These are phyloP conservation scores for Tetragonisca angustula DNA, from an alignment of 2,888 invertebrate genomes.

Conservation along the genomic window DNA sequence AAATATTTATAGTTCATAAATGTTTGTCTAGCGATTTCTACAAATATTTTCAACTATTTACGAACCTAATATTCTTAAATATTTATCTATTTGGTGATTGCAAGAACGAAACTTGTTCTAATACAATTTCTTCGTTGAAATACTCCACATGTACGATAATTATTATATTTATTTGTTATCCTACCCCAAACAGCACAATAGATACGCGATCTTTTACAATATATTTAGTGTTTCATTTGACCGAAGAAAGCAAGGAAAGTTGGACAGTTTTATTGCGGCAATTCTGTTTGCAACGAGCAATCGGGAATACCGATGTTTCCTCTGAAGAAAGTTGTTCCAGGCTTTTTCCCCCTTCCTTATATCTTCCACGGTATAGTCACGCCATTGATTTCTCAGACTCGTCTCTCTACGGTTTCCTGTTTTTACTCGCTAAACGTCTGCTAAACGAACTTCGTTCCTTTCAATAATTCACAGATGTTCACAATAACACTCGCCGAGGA, in stretches of 20 bases:
- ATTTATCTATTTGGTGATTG: neutral
- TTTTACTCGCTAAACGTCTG: neutral
- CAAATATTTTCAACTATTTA: neutral
- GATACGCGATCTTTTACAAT: too few relatives aligned
- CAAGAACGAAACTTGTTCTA: neutral
- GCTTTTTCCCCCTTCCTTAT: neutral
- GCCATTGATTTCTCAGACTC: neutral
- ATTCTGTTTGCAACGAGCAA: conserved; percentile 30
- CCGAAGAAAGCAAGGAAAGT: neutral
- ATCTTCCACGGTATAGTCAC: neutral
- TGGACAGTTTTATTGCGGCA: conserved; percentile 4
- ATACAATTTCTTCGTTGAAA: neutral
- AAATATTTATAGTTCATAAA: neutral
- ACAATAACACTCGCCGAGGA: neutral
- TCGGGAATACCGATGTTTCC: conserved; percentile 26
- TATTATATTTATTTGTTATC: neutral
- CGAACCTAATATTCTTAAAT: neutral
- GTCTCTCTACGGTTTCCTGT: neutral
- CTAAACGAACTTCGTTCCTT: neutral
- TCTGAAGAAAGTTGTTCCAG: conserved; percentile 4
- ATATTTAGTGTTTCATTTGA: neutral
- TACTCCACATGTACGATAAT: too few relatives aligned
- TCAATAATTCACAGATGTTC: neutral
- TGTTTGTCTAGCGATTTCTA: neutral
- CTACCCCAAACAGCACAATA: neutral